Evolutionary conservation across 2,113 vertebrate species (phyloP).

Genomic region (Chlorodrepanis virens): DNA sequence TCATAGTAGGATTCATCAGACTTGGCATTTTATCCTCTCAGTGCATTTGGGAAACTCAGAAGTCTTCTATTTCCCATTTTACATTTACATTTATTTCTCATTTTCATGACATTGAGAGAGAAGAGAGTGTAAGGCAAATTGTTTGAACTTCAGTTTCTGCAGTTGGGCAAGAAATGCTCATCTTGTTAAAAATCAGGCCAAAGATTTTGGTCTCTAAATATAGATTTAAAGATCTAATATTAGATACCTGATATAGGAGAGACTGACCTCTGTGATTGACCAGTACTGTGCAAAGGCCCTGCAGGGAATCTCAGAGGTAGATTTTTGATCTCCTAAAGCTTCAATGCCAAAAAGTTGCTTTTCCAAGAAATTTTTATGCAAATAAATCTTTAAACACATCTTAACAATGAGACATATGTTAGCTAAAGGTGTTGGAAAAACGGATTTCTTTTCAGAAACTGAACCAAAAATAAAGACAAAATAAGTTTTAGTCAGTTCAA

Average conservation of each 20-base stretch:
- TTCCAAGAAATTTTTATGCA: neutral
- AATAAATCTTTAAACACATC: neutral
- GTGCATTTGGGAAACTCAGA: slow-evolving; percentile 11
- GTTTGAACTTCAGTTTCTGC: neutral
- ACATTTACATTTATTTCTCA: slow-evolving; percentile 27
- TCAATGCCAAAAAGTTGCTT: neutral
- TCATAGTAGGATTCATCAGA: slow-evolving; percentile 34
- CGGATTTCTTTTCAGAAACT: neutral
- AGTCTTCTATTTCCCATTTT: slow-evolving; percentile 1
- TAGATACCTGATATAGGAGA: neutral
- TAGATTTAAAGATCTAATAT: neutral
- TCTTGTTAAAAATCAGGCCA: slow-evolving; percentile 2
- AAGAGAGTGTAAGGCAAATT: neutral
- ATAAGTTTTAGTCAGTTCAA: neutral
- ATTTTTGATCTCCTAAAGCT: neutral
- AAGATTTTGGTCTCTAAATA: slow-evolving; percentile 5
- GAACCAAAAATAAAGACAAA: neutral
- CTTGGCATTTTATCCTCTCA: slow-evolving; percentile 35
- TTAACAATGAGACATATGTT: neutral
- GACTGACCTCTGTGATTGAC: neutral
- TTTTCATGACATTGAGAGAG: slow-evolving; percentile 22
- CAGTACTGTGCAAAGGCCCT: neutral
- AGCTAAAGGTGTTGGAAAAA: neutral
- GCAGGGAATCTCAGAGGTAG: neutral
- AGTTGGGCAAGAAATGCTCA: neutral